Percentiles rank a stretch among this genome's conserved stretches.
phyloP scores from a whole-genome alignment of 2,797 vertebrate genomes.

The Otus scops region DNA sequence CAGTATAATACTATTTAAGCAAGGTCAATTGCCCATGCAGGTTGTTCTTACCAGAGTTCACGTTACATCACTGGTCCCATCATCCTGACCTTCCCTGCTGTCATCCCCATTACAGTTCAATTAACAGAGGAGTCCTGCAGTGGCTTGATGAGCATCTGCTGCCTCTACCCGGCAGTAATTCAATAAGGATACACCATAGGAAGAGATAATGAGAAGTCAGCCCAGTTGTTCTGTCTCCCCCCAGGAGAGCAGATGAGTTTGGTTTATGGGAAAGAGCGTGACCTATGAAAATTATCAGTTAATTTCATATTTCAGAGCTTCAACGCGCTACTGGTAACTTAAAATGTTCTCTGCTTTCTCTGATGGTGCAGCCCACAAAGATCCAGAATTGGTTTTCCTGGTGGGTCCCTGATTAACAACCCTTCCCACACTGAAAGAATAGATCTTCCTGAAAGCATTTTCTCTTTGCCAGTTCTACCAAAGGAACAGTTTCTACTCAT shows the following conservation, averaged over 20 bases:
- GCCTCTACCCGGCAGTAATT: slow-evolving; percentile 88
- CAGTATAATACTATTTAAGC: slow-evolving; percentile 12
- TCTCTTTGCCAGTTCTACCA: neutral
- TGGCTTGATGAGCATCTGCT: slow-evolving; percentile 89
- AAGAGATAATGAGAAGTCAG: slow-evolving; percentile 80
- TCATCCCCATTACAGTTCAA: slow-evolving; percentile 90
- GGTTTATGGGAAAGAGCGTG: slow-evolving; percentile 60
- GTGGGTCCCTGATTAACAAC: neutral
- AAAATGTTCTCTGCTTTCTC: neutral
- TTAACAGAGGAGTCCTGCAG: slow-evolving; percentile 86
- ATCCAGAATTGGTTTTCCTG: neutral
- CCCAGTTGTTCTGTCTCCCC: slow-evolving; percentile 75
- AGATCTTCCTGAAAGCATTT: neutral
- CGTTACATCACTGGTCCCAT: slow-evolving; percentile 76
- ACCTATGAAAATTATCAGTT: slow-evolving; percentile 66
- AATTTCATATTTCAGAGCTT: slow-evolving; percentile 42
- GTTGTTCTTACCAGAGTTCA: slow-evolving; percentile 65
- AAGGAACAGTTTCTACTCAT: neutral
- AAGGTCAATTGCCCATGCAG: slow-evolving; percentile 62
- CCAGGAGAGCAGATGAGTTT: slow-evolving; percentile 76
- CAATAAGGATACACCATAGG: slow-evolving; percentile 81
- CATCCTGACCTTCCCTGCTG: slow-evolving; percentile 89
- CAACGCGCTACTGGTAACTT: neutral
- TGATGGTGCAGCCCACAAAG: neutral
- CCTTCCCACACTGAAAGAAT: neutral